Evolutionary conservation across 2,888 invertebrate species (phyloP), one percentile per base, ranked within the genome.

Genomic region (Drosophila putrida): DNA sequence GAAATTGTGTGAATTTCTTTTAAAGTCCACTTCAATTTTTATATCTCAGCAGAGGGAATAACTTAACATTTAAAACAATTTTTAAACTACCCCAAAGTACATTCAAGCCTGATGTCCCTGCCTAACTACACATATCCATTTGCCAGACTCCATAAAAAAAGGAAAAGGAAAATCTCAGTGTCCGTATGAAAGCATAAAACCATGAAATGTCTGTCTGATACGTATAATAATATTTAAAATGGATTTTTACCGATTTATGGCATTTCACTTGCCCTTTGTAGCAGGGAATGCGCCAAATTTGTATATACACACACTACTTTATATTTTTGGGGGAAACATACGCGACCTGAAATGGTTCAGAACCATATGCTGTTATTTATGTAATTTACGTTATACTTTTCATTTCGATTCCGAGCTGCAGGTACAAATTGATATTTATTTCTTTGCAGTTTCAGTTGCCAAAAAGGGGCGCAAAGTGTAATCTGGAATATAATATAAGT

Each of bases 341-440:
- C 41, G 66, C 61, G 65, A 38, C 27, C 61, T 36, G 54, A 65
- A 61, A 59, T 62, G 58, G 39, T 33, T 20, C 53, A 38, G 57
- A 49, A 46, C 55, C 69, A 63, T 58, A 46, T 75, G 57, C 60
- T 50, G 62, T 70, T 65, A 75, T 81, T 81, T 81, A 79, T 77
- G 72, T 64, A 71, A 75, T 69, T 72, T 50, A 39, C 41, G 49
- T 61, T 67, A 59, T 57, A 63, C 61, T 43, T 66, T 65, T 75
- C 76, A 68, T 74, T 76, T 66, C 39, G 62, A 67, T 71, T 55
- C 38, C 33, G 41, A 51, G 41, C 58, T 43, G 46, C 69, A 66
- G 81, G 54, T 81, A 67, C 77, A 81, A 81, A 81, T 81, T 79
- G 72, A 79, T 81, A 81, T 81, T 81, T 80, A 81, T 81, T 70